phyloP scores from a whole-genome alignment of 2,888 invertebrate genomes.

The Eremobia ochroleuca region DNA sequence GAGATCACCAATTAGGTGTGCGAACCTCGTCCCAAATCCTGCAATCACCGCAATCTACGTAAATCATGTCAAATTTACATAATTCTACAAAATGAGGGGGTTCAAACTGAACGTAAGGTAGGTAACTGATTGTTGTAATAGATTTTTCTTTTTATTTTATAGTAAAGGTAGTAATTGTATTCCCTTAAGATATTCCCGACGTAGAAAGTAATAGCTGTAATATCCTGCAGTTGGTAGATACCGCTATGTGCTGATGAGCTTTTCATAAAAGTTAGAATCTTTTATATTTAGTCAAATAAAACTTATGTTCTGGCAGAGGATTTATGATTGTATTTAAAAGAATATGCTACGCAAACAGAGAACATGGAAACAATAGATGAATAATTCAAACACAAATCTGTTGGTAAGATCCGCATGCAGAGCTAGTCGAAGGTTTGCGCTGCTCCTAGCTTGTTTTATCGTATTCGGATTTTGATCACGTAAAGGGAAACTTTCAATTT shows the following conservation, averaged over 20 bases:
- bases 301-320: conserved; percentile 30
- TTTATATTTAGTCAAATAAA: conserved; percentile 15
- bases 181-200: neutral
- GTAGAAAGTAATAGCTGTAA: neutral
- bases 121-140: conserved; percentile 22
- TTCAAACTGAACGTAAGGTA: conserved; percentile 15
- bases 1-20: conserved; percentile 40
- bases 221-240: neutral
- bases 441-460: conserved; percentile 70
- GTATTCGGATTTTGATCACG: conserved; percentile 74
- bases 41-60: conserved; percentile 58
- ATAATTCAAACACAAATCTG: conserved; percentile 82
- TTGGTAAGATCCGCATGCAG: conserved; percentile 68
- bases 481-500: conserved; percentile 75
- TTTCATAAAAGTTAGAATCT: conserved; percentile 12
- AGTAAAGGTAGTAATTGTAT: neutral
- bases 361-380: conserved; percentile 76
- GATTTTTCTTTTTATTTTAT: conserved; percentile 5
- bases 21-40: conserved; percentile 28
- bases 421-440: conserved; percentile 66
- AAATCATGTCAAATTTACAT: conserved; percentile 68
- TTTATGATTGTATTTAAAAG: conserved; percentile 55
- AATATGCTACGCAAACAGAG: conserved; percentile 65
- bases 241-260: neutral
- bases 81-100: conserved; percentile 57